phyloP scores from a whole-genome alignment of 2,113 vertebrate genomes.

The Erythrocercus mccallii region DNA sequence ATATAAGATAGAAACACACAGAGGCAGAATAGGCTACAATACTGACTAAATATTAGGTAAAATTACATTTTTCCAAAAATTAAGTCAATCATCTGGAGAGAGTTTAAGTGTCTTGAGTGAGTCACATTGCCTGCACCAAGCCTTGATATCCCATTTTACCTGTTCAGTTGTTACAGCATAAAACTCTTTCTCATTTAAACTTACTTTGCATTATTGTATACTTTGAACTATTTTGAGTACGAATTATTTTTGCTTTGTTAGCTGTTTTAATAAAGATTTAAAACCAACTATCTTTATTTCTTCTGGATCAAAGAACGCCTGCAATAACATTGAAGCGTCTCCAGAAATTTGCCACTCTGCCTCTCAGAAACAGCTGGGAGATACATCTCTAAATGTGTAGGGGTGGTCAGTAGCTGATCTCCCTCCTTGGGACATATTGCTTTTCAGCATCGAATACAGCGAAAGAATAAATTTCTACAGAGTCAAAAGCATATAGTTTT shows the following conservation, averaged over 20 bases:
- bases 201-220: background rate
- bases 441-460: background rate
- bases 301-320: background rate
- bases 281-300: background rate
- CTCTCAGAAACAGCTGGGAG: conserved; percentile 31
- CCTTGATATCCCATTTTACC: background rate
- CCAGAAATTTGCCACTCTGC: background rate
- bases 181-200: background rate
- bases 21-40: background rate
- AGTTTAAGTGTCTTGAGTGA: background rate
- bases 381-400: background rate
- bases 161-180: background rate
- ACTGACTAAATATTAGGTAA: background rate
- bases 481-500: background rate
- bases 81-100: background rate
- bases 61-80: background rate
- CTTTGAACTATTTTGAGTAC: background rate
- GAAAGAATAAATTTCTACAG: background rate
- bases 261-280: background rate
- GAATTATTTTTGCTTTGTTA: background rate
- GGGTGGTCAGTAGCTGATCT: background rate
- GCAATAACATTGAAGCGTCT: background rate
- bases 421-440: background rate
- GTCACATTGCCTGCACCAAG: background rate
- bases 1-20: background rate